Evolutionary conservation across 2,113 vertebrate species (phyloP).

Genomic region (Calyptomena viridis): DNA sequence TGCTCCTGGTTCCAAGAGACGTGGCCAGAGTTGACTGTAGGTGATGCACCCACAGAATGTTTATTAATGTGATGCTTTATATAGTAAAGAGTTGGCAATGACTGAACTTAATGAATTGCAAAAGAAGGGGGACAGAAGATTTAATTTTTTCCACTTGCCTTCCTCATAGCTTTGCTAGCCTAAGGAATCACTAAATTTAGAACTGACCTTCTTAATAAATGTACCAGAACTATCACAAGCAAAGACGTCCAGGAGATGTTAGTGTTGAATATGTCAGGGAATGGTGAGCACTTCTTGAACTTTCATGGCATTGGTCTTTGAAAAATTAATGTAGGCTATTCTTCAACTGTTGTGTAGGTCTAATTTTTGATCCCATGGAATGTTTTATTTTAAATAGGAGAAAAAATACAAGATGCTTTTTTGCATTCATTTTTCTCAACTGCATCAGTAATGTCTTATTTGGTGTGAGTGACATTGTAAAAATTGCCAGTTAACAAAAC

Average conservation of each 20-base stretch:
- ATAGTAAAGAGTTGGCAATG: not conserved
- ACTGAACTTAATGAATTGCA: slow-evolving; percentile 26
- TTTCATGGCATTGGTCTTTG: not conserved
- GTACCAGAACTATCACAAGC: slow-evolving; percentile 35
- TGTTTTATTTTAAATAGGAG: not conserved
- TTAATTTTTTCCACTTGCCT: slow-evolving; percentile 57
- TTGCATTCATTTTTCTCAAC: not conserved
- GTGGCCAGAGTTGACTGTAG: not conserved
- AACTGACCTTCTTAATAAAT: slow-evolving; percentile 64
- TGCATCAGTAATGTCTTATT: not conserved
- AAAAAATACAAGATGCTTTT: not conserved
- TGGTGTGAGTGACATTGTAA: not conserved
- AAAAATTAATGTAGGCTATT: not conserved
- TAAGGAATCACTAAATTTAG: slow-evolving; percentile 63
- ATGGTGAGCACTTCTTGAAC: not conserved
- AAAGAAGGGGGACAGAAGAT: slow-evolving; percentile 28
- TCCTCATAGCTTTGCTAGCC: slow-evolving; percentile 60
- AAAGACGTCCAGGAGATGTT: slow-evolving; percentile 20
- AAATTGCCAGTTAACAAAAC: not conserved
- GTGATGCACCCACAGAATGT: not conserved
- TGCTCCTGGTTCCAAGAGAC: not conserved
- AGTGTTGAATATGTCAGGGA: not conserved
- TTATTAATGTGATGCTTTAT: not conserved
- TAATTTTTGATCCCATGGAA: not conserved
- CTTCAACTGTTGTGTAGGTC: not conserved